A percentile compares a stretch with the other conserved stretches of the same genome.
These are phyloP conservation scores for Myotis vivesi DNA, from an alignment of 2,797 vertebrate genomes.

Conservation along the genomic window DNA sequence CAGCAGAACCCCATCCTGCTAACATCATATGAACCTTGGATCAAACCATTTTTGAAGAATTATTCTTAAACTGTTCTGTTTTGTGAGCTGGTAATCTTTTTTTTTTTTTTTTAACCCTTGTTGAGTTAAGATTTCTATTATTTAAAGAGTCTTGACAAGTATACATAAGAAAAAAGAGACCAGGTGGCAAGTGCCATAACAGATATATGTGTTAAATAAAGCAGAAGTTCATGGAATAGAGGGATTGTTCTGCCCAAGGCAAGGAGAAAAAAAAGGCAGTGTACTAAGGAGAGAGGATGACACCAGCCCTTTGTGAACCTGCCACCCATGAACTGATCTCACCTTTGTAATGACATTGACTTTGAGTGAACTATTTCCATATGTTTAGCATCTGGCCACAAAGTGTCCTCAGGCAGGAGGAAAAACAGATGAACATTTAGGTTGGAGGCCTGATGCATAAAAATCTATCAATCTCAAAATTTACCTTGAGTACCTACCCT, in stretches of 20 bases:
- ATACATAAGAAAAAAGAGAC: not conserved
- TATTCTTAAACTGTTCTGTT: not conserved
- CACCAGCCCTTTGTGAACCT: not conserved
- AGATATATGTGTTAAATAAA: not conserved
- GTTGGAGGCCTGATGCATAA: not conserved
- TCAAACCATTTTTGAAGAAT: not conserved
- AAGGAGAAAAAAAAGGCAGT: not conserved
- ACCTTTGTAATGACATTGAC: not conserved
- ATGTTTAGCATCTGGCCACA: not conserved
- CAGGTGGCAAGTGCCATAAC: not conserved
- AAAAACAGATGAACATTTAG: not conserved
- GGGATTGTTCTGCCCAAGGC: not conserved
- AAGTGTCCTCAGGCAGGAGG: not conserved
- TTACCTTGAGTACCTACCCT: not conserved
- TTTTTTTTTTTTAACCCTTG: not conserved
- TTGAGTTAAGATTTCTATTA: not conserved
- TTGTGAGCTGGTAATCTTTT: not conserved
- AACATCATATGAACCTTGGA: not conserved
- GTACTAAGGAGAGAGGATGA: not conserved
- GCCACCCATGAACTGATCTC: not conserved
- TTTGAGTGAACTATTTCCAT: not conserved
- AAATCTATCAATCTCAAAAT: not conserved
- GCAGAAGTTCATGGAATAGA: not conserved
- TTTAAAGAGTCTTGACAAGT: slow-evolving; percentile 26
- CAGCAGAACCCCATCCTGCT: not conserved